Conservation (phyloP, 2,797 vertebrate genomes). For the Sandelia bainsii region DNA sequence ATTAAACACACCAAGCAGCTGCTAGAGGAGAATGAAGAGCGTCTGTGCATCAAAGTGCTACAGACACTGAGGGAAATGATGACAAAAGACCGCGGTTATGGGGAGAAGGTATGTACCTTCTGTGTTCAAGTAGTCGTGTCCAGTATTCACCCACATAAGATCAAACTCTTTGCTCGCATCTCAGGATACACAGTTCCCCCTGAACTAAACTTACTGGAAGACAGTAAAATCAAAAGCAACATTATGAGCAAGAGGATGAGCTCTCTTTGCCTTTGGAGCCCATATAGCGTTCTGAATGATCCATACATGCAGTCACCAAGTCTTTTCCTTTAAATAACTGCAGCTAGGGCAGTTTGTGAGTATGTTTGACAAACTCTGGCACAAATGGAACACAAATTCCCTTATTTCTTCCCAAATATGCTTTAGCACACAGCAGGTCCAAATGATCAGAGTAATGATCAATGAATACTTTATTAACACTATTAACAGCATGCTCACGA, state of each 20-base stretch:
- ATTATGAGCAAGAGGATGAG: constrained; percentile 2
- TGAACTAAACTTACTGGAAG: not conserved
- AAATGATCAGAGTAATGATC: constrained; percentile 31
- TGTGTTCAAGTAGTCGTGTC: not conserved
- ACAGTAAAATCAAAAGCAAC: not conserved
- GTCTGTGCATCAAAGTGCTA: constrained; percentile 97
- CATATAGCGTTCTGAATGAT: not conserved
- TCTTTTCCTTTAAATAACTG: constrained; percentile 12
- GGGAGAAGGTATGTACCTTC: constrained; percentile 94
- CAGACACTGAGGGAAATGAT: constrained; percentile 99
- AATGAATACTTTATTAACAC: constrained; percentile 66
- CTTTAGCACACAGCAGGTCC: not conserved
- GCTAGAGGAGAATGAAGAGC: constrained; percentile 98
- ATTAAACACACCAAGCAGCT: constrained; percentile 99
- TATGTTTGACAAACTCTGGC: not conserved
- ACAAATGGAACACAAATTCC: not conserved
- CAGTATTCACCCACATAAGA: constrained; percentile 27
- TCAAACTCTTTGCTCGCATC: constrained; percentile 20
- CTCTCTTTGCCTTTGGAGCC: constrained; percentile 3
- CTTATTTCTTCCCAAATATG: constrained; percentile 2
- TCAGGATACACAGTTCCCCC: constrained; percentile 19
- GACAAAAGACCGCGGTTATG: constrained; percentile 97
- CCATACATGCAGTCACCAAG: not conserved
- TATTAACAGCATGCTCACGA: constrained; percentile 54
- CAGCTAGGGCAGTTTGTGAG: constrained; percentile 5